Evolutionary conservation across 1,140 invertebrate species (phyloP).

Genomic region (Pseudachorutes palmiensis): DNA sequence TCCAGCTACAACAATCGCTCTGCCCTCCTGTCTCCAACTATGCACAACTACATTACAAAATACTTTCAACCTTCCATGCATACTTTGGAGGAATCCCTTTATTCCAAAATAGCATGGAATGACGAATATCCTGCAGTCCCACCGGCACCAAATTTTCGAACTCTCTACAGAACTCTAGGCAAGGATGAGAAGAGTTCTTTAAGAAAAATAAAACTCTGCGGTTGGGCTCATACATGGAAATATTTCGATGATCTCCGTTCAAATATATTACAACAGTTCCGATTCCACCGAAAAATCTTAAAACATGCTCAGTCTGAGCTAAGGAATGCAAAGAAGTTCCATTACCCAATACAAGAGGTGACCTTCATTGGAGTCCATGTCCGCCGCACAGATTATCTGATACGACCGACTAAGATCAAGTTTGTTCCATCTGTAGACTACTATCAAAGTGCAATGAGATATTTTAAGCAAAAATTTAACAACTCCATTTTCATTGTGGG

Average conservation of each 20-base stretch:
- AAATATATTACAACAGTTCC: neutral
- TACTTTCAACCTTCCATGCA: too few species aligned
- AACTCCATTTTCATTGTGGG: conserved; percentile 3
- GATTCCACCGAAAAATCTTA: neutral
- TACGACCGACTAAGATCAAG: neutral
- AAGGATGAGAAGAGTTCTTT: too few species aligned
- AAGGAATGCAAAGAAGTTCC: neutral
- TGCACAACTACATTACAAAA: neutral
- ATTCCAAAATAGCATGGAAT: too few species aligned
- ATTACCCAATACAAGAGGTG: neutral
- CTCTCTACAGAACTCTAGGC: neutral
- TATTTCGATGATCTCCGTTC: neutral
- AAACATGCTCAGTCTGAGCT: neutral
- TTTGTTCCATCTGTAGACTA: neutral
- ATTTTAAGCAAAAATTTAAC: neutral
- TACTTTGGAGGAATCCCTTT: too few species aligned
- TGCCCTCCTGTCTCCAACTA: neutral
- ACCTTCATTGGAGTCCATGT: conserved; percentile 1
- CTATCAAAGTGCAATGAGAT: neutral
- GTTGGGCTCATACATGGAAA: neutral
- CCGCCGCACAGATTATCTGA: neutral
- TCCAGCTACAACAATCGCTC: neutral
- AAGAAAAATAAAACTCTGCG: neutral
- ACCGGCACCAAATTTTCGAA: neutral
- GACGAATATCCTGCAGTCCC: neutral